Conservation (phyloP, 2,888 invertebrate genomes). For the Gandaritis pyraliata region DNA sequence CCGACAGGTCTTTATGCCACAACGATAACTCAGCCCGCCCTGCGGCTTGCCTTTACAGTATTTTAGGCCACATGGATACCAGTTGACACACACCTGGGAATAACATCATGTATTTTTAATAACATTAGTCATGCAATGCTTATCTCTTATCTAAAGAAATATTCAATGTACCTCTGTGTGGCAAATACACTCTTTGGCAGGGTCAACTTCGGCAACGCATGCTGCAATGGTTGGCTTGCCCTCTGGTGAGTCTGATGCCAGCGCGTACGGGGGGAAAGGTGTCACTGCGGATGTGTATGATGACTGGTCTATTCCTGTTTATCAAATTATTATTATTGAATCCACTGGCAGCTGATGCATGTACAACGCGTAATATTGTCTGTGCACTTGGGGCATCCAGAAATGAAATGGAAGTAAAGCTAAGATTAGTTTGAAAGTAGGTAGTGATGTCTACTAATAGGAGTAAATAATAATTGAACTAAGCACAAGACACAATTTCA, state of each 20-base stretch:
- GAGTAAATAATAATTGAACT: too few relatives aligned
- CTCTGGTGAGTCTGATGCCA: conserved; percentile 62
- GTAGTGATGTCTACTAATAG: too few relatives aligned
- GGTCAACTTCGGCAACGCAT: conserved; percentile 88
- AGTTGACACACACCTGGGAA: conserved; percentile 89
- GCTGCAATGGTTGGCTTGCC: conserved; percentile 70
- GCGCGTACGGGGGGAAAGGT: conserved; percentile 86
- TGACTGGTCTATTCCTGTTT: conserved; percentile 88
- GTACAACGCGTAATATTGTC: too few relatives aligned
- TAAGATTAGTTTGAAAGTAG: neutral
- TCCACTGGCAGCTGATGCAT: too few relatives aligned
- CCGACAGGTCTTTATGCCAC: conserved; percentile 97
- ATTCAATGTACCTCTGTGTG: conserved; percentile 86
- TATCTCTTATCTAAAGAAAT: neutral
- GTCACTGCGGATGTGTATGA: conserved; percentile 89
- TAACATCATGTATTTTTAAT: conserved; percentile 4
- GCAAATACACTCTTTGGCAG: conserved; percentile 91
- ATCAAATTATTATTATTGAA: neutral
- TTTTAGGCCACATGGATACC: conserved; percentile 98
- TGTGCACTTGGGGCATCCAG: too few relatives aligned
- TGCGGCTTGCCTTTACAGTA: conserved; percentile 94
- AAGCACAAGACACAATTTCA: too few relatives aligned
- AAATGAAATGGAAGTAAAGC: neutral
- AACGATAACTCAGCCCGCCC: conserved; percentile 90
- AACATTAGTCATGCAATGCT: too few relatives aligned